phyloP scores from a whole-genome alignment of 2,888 invertebrate species.

The Piscicola geometra region DNA sequence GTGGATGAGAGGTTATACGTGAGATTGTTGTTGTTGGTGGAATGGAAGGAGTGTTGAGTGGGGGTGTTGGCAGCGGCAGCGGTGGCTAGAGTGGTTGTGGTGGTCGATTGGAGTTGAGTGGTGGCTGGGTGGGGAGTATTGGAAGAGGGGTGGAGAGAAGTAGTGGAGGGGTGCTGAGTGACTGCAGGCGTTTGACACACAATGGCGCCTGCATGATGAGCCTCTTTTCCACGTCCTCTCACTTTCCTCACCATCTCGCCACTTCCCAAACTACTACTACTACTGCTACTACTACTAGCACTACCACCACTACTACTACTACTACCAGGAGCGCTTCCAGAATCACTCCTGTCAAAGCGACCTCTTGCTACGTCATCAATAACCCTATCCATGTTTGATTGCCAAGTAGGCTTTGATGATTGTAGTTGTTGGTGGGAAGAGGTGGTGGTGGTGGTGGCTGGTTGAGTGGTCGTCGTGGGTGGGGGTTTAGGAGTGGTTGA shows the following conservation, averaged over 20 bases:
- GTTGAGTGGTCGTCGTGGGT: background rate
- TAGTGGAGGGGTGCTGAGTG: background rate
- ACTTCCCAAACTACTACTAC: too few species aligned
- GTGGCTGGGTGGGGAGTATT: background rate
- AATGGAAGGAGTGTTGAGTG: too few species aligned
- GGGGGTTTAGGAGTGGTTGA: background rate
- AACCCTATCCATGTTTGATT: constrained; percentile 68
- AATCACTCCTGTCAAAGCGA: constrained; percentile 50
- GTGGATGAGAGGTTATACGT: too few species aligned
- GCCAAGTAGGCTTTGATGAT: constrained; percentile 20
- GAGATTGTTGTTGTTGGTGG: too few species aligned
- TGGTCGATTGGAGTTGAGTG: background rate
- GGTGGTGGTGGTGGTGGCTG: background rate
- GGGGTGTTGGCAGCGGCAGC: too few species aligned
- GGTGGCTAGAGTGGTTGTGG: too few species aligned
- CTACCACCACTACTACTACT: too few species aligned
- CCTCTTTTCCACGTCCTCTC: background rate
- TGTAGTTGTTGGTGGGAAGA: background rate
- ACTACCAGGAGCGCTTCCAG: too few species aligned
- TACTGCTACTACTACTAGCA: too few species aligned
- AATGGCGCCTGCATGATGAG: background rate
- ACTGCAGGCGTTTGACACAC: background rate
- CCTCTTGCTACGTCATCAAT: constrained; percentile 84
- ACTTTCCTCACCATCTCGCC: background rate
- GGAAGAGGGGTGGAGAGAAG: background rate